Percentiles rank a stretch among this genome's conserved stretches.
phyloP scores from a whole-genome alignment of 2,797 vertebrate species.

The Chelon auratus region DNA sequence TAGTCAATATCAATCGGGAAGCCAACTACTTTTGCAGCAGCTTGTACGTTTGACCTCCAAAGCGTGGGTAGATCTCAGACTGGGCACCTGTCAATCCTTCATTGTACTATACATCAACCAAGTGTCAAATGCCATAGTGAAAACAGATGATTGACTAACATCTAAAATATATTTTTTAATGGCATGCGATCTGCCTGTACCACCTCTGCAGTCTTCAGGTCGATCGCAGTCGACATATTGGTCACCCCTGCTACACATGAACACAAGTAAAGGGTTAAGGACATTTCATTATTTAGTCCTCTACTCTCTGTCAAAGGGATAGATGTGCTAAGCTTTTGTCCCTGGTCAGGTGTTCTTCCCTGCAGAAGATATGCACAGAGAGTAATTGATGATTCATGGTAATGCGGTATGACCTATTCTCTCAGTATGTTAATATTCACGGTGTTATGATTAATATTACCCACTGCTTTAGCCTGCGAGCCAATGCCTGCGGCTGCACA shows the following conservation, averaged over 20 bases:
- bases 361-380: slow-evolving; percentile 74
- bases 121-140: no score
- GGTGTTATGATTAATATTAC: slow-evolving; percentile 82
- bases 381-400: slow-evolving; percentile 79
- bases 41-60: no score
- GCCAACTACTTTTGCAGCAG: no score
- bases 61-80: no score
- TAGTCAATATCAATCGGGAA: no score
- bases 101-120: no score
- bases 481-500: slow-evolving; percentile 66
- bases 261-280: slow-evolving; percentile 47
- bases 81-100: no score
- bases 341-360: slow-evolving; percentile 70
- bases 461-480: slow-evolving; percentile 69
- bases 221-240: no score
- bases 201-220: no score
- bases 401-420: slow-evolving; percentile 76
- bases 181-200: no score
- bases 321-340: slow-evolving; percentile 78
- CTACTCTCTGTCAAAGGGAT: slow-evolving; percentile 67
- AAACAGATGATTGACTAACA: no score
- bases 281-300: slow-evolving; percentile 71
- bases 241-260: slow-evolving; percentile 30
- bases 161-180: no score
- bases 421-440: slow-evolving; percentile 81